phyloP scores from a whole-genome alignment of 2,113 vertebrate genomes.

The Himantopus leucocephalus region DNA sequence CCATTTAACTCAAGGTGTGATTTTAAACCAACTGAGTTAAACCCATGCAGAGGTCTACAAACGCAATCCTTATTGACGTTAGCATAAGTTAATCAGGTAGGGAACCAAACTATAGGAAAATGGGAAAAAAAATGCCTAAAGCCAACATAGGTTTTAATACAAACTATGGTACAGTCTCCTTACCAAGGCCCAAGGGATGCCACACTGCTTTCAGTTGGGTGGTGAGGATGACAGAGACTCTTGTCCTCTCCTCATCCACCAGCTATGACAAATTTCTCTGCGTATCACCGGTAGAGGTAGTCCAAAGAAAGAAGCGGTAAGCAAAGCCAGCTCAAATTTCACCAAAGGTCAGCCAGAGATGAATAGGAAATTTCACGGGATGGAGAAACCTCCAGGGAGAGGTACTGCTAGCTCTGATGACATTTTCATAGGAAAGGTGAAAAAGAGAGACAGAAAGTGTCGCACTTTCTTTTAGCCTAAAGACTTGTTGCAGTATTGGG shows the following conservation, averaged over 20 bases:
- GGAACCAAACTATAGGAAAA: background rate
- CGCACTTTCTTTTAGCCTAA: background rate
- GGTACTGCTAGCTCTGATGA: background rate
- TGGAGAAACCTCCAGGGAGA: background rate
- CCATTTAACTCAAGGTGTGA: background rate
- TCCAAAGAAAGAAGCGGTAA: background rate
- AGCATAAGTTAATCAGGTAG: background rate
- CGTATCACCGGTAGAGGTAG: background rate
- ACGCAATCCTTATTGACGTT: background rate
- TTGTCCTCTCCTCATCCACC: background rate
- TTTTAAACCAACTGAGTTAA: background rate
- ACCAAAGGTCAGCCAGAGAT: background rate
- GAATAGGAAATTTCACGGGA: background rate
- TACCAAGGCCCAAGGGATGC: background rate
- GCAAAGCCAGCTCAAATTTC: background rate
- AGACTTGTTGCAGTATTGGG: background rate
- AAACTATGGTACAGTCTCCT: background rate
- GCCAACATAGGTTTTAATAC: background rate
- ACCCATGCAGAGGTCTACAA: background rate
- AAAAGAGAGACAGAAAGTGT: background rate
- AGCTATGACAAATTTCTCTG: background rate
- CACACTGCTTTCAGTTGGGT: background rate
- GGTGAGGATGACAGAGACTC: background rate
- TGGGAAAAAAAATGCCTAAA: background rate
- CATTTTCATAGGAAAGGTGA: background rate